Conservation (phyloP, 2,888 invertebrate genomes). For the Parnassius smintheus region DNA sequence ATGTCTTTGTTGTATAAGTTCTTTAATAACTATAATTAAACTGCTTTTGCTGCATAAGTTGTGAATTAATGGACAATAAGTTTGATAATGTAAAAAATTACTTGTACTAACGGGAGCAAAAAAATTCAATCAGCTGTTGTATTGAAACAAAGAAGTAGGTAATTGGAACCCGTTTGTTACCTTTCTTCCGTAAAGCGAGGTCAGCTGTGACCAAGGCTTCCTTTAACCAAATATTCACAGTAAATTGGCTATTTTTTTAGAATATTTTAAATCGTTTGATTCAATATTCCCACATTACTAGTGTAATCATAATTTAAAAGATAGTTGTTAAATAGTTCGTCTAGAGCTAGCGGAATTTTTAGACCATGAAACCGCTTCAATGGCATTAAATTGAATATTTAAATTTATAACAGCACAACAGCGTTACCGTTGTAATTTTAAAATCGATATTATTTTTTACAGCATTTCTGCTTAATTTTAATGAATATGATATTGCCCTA, state of each 20-base stretch:
- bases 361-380: slow-evolving; percentile 54
- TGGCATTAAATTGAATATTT: slow-evolving; percentile 46
- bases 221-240: slow-evolving; percentile 49
- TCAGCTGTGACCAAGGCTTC: slow-evolving; percentile 69
- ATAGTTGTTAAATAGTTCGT: slow-evolving; percentile 30
- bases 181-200: slow-evolving; percentile 75
- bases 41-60: no score
- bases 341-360: slow-evolving; percentile 40
- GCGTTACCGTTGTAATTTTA: slow-evolving; percentile 31
- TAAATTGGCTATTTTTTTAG: slow-evolving; percentile 36
- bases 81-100: slow-evolving; percentile 8
- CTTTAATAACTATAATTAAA: no score
- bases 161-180: slow-evolving; percentile 59
- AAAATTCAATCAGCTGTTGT: slow-evolving; percentile 49
- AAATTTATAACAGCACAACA: neutral
- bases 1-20: no score
- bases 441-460: slow-evolving; percentile 29
- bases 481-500: no score
- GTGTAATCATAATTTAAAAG: slow-evolving; percentile 29
- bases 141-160: slow-evolving; percentile 65
- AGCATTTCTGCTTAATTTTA: no score
- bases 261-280: slow-evolving; percentile 32
- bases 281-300: slow-evolving; percentile 24
- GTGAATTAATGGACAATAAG: no score
- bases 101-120: slow-evolving; percentile 37